Evolutionary conservation across 1,140 invertebrate species (phyloP).

Genomic region (Leucophenga varia): DNA sequence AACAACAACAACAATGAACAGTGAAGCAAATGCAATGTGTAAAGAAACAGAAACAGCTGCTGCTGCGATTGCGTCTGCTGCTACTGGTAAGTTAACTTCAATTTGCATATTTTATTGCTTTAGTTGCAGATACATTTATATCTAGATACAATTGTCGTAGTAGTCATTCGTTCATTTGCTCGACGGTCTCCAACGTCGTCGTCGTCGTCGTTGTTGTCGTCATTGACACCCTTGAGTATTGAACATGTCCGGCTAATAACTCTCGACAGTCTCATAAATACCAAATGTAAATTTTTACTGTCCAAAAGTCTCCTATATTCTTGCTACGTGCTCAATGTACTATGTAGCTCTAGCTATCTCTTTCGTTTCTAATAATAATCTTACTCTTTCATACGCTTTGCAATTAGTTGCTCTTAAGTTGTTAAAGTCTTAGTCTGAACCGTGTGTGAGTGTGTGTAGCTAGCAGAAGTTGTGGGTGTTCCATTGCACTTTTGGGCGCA

Average conservation of each 20-base stretch:
- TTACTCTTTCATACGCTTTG: too few relatives aligned
- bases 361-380: too few relatives aligned
- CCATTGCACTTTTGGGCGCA: not conserved
- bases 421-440: slow-evolving; percentile 25
- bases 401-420: slow-evolving; percentile 15
- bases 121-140: slow-evolving; percentile 15
- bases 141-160: slow-evolving; percentile 14
- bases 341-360: too few relatives aligned
- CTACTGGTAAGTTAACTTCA: slow-evolving; percentile 48
- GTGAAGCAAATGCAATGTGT: slow-evolving; percentile 28
- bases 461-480: slow-evolving; percentile 22
- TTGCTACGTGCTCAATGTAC: too few relatives aligned
- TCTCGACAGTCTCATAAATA: slow-evolving; percentile 56
- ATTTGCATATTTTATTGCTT: slow-evolving; percentile 54
- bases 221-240: slow-evolving; percentile 35
- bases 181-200: slow-evolving; percentile 12
- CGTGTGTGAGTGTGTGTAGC: slow-evolving; percentile 10
- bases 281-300: slow-evolving; percentile 40
- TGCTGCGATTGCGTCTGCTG: slow-evolving; percentile 15
- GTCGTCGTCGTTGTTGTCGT: slow-evolving; percentile 29
- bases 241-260: slow-evolving; percentile 55
- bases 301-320: not conserved
- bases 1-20: slow-evolving; percentile 1
- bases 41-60: slow-evolving; percentile 21
- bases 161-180: slow-evolving; percentile 14